Evolutionary conservation across 2,888 invertebrate species (phyloP), one percentile per base, ranked within the genome.

Genomic region (Tillus elongatus): DNA sequence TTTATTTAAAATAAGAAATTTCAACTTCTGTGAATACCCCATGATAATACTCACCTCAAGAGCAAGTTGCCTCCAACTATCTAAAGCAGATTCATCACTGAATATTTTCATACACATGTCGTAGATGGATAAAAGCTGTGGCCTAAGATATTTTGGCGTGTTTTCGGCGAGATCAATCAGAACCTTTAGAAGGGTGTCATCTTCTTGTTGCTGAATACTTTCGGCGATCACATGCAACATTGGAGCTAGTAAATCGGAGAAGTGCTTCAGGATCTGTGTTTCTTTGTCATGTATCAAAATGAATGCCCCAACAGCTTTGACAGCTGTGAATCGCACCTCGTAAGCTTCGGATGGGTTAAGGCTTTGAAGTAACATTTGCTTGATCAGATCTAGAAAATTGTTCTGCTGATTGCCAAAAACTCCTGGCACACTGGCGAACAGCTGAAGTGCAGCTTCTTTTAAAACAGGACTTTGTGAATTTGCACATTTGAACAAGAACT

Each of bases 391-490:
- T 47, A 97, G 65, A 65, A 95, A 92, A 59, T 89, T 84, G 44
- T 78, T 74, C 63, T 97, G 93, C 58, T 91, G 87, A 63, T 90
- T 91, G 26, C 97, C 98, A 73, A 98, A 98, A 36, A 97, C 86
- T 24, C 92, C 90, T 13, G 98, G 97, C 19, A 96, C 92, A 52
- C 89, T 80, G 47, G 91, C 85, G 58, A 98, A 93, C 73, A 98
- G 90, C 50, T 90, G 79, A 37, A 98, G 78, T 27, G 95, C 93
- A 49, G 89, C 83, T 64, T 96, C 95, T 67, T 91, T 92, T 40
- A 93, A 72, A 45, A 82, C 78, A 14, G 86, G 73, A 55, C 83
- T 79, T 31, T 82, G 75, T 28, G 90, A 83, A 63, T 79, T 86
- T 33, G 92, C 92, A 66, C 92, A 92, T 61, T 91, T 88, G 67